A percentile compares a stretch with the other conserved stretches of the same genome.
Conservation (phyloP, 2,888 invertebrate genomes). For the Pycnomerus fuliginosus region DNA sequence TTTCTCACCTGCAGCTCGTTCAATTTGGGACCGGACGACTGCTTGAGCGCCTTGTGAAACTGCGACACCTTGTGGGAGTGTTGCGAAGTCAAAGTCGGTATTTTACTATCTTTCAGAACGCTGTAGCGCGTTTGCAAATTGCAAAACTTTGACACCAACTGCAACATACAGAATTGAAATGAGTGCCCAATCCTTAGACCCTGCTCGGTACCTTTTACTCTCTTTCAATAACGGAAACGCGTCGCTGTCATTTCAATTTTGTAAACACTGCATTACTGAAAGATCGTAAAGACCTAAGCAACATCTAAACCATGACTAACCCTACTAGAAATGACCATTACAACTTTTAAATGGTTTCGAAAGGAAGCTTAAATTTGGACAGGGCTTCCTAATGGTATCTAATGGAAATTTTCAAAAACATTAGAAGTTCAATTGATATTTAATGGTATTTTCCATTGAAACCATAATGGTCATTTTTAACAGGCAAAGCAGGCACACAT, state of each 20-base stretch:
- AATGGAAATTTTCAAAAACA: too few species aligned
- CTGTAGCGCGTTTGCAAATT: conserved; percentile 74
- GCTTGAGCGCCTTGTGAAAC: conserved; percentile 92
- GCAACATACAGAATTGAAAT: conserved; percentile 42
- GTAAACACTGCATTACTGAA: conserved; percentile 51
- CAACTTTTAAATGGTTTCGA: too few species aligned
- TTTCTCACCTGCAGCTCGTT: conserved; percentile 80
- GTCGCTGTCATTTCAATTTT: conserved; percentile 39
- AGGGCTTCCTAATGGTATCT: too few species aligned
- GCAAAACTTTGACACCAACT: conserved; percentile 56
- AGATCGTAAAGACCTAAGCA: conserved; percentile 58
- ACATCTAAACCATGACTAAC: conserved; percentile 18
- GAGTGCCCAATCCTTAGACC: conserved; percentile 11
- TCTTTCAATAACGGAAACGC: conserved; percentile 29
- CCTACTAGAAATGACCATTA: too few species aligned
- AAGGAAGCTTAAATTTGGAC: too few species aligned
- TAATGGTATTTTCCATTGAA: too few species aligned
- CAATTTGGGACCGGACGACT: conserved; percentile 80
- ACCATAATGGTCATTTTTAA: too few species aligned
- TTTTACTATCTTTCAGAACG: conserved; percentile 89
- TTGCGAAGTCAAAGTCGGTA: conserved; percentile 77
- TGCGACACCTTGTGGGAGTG: conserved; percentile 91
- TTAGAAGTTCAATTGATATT: too few species aligned
- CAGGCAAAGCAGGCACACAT: too few species aligned
- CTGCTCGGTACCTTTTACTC: conserved; percentile 17